These are phyloP conservation scores for Callaeas wilsoni DNA, from an alignment of 2,113 vertebrate species.

Conservation along the genomic window DNA sequence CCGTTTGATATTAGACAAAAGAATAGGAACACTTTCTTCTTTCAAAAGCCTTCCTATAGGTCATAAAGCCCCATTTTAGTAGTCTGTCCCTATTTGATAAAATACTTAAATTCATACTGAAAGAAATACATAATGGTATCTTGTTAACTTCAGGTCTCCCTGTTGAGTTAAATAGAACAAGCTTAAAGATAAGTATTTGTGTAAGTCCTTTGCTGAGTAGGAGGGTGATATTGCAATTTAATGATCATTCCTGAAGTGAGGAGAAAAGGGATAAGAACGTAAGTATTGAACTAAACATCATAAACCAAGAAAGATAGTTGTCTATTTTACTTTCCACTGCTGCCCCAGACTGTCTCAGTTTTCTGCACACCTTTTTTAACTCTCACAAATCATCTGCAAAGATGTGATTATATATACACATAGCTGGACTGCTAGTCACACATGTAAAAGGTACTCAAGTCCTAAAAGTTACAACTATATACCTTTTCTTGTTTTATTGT, in stretches of 20 bases:
- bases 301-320: background rate
- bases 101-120: background rate
- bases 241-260: background rate
- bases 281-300: background rate
- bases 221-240: background rate
- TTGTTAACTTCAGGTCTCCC: background rate
- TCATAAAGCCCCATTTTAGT: background rate
- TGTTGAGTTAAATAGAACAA: background rate
- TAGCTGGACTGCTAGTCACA: background rate
- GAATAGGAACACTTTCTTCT: background rate
- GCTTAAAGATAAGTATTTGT: background rate
- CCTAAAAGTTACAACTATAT: background rate
- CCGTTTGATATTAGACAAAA: background rate
- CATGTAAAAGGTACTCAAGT: background rate
- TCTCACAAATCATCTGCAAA: background rate
- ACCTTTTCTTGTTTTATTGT: background rate
- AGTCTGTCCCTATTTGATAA: background rate
- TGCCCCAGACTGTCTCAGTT: background rate
- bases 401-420: background rate
- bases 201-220: background rate
- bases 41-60: background rate
- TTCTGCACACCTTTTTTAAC: background rate
- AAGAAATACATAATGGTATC: background rate
- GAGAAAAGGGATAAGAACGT: background rate
- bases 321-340: conserved; percentile 3